Base-by-base conservation (phyloP, 2,888 invertebrate species). In the Cyrtodaria siliqua region DNA sequence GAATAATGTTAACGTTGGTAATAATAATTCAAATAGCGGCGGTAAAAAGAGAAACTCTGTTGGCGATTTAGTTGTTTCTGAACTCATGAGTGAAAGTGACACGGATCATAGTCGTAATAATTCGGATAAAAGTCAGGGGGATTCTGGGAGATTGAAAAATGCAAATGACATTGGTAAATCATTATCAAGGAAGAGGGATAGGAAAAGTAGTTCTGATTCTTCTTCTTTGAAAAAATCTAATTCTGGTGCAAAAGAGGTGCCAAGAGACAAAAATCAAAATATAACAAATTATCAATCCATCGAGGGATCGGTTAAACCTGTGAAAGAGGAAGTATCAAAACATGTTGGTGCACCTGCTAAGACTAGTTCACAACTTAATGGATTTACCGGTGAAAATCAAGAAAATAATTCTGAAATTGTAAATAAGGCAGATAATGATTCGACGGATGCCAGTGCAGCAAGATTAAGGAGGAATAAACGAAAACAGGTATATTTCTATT, bases 401-500 rank as follows among this genome's bases (percentile, higher is more conserved):
- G 60, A 47, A 2, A 47, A n/a, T 26, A 44, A 60, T n/a, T 44
- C 44, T 16, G 20, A 18, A 18, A 27, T 24, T 8, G 24, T 40
- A 18, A 47, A 47, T 47, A 47, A 50, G 29, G 33, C 26, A 44
- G 33, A 33, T 12, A 33, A 33, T 33, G n/a, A n/a, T n/a, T 8
- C 12, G 12, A 33, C 64, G 2, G 64, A 64, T 33, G 59, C 57
- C 12, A 40, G 50, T 23, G 44, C 40, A 12, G 38, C 70, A 40
- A 64, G 70, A 50, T 64, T 44, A 9, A 69, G 53, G 33, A 68
- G 78, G 33, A 78, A 71, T 56, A 75, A 62, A 56, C 44, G 78
- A 47, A 82, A 75, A 59, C 78, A 82, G 75, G 81, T 81, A 56
- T n/a, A n/a, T n/a, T n/a, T n/a, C n/a, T n/a, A n/a, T n/a, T n/a